These are phyloP conservation scores for Dipodomys ordii DNA, from an alignment of 2,113 vertebrate genomes.

Conservation along the genomic window DNA sequence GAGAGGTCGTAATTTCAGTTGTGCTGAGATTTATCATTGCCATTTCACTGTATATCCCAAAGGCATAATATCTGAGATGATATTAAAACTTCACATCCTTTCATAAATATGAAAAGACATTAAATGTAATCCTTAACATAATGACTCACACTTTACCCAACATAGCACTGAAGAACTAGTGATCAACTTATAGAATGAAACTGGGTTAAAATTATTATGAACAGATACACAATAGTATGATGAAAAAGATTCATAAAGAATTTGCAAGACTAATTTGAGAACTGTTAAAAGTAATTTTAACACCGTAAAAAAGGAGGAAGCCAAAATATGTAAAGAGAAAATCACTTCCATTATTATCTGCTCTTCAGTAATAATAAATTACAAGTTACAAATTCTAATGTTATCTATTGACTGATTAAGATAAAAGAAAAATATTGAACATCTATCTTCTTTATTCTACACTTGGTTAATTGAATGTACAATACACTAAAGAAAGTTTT, in stretches of 20 bases:
- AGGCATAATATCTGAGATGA: not conserved
- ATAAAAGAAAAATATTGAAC: not conserved
- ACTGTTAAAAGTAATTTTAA: not conserved
- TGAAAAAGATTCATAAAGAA: not conserved
- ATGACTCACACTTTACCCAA: not conserved
- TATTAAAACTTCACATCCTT: not conserved
- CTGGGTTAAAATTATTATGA: not conserved
- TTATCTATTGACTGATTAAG: not conserved
- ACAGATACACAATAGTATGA: not conserved
- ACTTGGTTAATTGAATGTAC: not conserved
- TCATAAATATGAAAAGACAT: slow-evolving; percentile 3
- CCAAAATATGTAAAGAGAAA: not conserved
- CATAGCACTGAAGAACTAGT: not conserved
- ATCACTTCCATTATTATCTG: slow-evolving; percentile 6
- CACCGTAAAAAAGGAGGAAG: not conserved
- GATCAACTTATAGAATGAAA: not conserved
- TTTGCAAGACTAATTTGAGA: slow-evolving; percentile 19
- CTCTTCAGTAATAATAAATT: not conserved
- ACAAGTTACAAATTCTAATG: not conserved
- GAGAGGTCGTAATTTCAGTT: not conserved
- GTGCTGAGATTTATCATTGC: not conserved
- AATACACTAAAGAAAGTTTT: not conserved
- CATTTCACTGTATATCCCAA: not conserved
- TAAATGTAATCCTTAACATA: not conserved
- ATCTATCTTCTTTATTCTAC: not conserved